Evolutionary conservation across 1,140 invertebrate species (phyloP).

Genomic region (Platorchestia sp.): DNA sequence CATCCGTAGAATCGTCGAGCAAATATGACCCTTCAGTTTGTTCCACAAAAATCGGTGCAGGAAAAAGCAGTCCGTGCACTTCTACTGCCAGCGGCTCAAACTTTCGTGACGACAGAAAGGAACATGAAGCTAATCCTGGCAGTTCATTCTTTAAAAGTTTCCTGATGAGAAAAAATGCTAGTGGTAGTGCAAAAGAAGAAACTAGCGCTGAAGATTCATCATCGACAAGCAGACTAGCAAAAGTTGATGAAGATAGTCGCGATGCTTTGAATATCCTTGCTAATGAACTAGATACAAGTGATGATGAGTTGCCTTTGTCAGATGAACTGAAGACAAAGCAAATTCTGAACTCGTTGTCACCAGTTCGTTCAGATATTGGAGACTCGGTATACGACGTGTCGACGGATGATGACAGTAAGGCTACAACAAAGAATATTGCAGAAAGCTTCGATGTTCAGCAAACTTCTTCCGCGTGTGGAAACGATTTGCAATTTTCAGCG

Average conservation of each 20-base stretch:
- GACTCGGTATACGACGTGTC: slow-evolving; percentile 34
- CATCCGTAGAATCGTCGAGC: background rate
- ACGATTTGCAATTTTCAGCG: too few species aligned
- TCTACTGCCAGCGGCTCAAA: background rate
- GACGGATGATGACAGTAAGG: background rate
- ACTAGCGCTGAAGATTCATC: background rate
- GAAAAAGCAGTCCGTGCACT: background rate
- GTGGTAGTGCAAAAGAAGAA: slow-evolving; percentile 38
- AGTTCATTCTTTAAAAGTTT: slow-evolving; percentile 61
- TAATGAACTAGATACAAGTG: slow-evolving; percentile 38
- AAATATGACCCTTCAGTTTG: background rate
- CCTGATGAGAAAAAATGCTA: slow-evolving; percentile 33
- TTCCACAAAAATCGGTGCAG: background rate
- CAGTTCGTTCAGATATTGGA: slow-evolving; percentile 36
- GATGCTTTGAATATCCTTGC: background rate
- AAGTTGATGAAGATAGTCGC: slow-evolving; percentile 48
- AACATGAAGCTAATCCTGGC: background rate
- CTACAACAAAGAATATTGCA: background rate
- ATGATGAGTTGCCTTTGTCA: slow-evolving; percentile 33
- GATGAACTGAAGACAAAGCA: slow-evolving; percentile 25
- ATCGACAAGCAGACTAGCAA: background rate
- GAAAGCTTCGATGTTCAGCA: background rate
- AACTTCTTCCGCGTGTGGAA: background rate
- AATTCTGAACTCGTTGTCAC: slow-evolving; percentile 49
- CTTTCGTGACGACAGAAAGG: background rate